A percentile compares a stretch with the other conserved stretches of the same genome.
Conservation (phyloP, 2,888 invertebrate genomes). For the Folsomia manolachei region DNA sequence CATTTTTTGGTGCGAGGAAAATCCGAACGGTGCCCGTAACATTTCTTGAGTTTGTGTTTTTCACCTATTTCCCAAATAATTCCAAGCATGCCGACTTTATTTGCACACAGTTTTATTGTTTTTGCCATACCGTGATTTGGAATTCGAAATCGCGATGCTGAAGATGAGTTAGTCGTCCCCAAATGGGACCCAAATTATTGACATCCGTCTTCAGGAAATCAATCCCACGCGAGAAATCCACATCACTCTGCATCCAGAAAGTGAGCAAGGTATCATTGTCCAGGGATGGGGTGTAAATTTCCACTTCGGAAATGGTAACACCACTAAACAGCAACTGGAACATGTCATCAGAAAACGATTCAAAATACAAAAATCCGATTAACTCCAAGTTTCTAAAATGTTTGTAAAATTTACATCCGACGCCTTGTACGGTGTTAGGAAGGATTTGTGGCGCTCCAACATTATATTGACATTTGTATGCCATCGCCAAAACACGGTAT, state of each 20-base stretch:
- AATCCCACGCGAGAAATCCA: conserved; percentile 74
- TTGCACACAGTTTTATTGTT: no score
- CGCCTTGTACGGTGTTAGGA: neutral
- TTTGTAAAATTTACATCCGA: neutral
- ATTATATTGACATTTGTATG: conserved; percentile 2
- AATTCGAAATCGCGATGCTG: conserved; percentile 51
- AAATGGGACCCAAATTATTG: conserved; percentile 41
- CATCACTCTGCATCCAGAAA: conserved; percentile 75
- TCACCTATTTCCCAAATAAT: conserved; percentile 44
- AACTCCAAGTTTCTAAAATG: neutral
- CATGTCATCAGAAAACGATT: conserved; percentile 53
- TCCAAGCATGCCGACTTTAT: neutral
- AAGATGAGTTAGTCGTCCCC: conserved; percentile 50
- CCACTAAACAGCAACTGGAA: conserved; percentile 46
- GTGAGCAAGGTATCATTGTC: conserved; percentile 60
- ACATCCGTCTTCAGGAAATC: conserved; percentile 60
- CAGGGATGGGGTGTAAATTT: conserved; percentile 52
- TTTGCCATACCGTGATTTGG: conserved; percentile 45
- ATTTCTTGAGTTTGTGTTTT: conserved; percentile 50
- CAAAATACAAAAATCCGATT: no score
- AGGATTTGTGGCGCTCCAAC: conserved; percentile 8
- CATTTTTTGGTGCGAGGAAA: conserved; percentile 65
- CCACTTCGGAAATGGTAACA: conserved; percentile 41
- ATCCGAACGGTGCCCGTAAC: conserved; percentile 65
- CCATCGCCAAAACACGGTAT: conserved; percentile 9